phyloP scores from a whole-genome alignment of 2,797 vertebrate genomes.

The Hephaestus fuliginosus region DNA sequence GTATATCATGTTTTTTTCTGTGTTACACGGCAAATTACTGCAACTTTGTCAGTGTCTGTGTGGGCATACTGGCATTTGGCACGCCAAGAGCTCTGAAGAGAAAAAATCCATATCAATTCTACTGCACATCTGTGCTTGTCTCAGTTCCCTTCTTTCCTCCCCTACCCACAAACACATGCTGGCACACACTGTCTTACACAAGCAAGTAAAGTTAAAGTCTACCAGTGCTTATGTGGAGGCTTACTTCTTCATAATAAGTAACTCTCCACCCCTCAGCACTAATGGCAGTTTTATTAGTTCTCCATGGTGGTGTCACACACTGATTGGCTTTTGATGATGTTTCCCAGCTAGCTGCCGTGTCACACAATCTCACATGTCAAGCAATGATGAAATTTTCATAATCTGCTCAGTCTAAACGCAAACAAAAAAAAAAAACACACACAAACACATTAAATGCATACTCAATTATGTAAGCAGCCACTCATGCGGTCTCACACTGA shows the following conservation, averaged over 20 bases:
- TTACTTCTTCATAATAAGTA: constrained; percentile 19
- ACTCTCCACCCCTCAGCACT: neutral
- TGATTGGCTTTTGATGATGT: constrained; percentile 38
- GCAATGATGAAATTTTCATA: constrained; percentile 27
- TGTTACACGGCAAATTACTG: constrained; percentile 18
- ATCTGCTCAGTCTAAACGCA: constrained; percentile 23
- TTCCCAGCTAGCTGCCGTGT: constrained; percentile 11
- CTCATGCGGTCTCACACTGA: constrained; percentile 24
- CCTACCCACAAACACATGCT: neutral
- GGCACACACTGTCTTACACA: neutral
- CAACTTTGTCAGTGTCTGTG: constrained; percentile 32
- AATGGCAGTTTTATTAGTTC: constrained; percentile 27
- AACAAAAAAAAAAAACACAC: neutral
- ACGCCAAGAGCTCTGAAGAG: constrained; percentile 1
- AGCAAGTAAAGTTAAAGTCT: constrained; percentile 13
- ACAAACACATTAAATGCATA: constrained; percentile 13
- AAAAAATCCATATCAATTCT: constrained; percentile 19
- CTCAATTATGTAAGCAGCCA: constrained; percentile 35
- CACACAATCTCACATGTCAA: constrained; percentile 22
- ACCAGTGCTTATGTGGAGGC: neutral
- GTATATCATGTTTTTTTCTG: constrained; percentile 21
- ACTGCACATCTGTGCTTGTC: constrained; percentile 35
- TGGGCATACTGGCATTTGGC: constrained; percentile 20
- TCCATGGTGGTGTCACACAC: constrained; percentile 5
- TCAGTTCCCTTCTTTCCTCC: neutral